A percentile compares a stretch with the other conserved stretches of the same genome.
Conservation (phyloP, 2,888 invertebrate genomes). For the Clitarchus hookeri region DNA sequence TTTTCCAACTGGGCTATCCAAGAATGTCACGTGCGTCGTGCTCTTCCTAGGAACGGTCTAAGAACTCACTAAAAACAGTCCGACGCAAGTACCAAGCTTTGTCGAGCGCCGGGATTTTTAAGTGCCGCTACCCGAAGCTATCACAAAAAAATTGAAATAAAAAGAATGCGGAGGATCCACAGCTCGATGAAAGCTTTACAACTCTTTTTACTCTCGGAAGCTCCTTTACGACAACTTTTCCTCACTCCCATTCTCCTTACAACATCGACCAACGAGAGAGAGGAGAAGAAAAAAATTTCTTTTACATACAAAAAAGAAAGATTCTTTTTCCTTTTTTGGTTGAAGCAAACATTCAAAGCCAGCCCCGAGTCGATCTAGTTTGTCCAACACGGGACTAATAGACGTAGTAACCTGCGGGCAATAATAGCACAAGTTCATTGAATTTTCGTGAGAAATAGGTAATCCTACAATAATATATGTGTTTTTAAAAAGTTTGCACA, state of each 20-base stretch:
- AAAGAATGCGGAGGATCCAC: not conserved
- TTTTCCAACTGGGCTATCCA: too few relatives aligned
- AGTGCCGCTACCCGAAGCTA: not conserved
- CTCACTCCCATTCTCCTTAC: not conserved
- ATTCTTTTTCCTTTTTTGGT: not conserved
- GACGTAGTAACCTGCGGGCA: not conserved
- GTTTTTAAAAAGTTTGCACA: too few relatives aligned
- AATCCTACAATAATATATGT: too few relatives aligned
- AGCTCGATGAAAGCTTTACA: not conserved
- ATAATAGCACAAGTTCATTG: not conserved
- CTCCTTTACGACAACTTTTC: not conserved
- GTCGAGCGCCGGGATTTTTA: not conserved
- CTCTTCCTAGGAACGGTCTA: not conserved
- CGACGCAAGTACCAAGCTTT: not conserved
- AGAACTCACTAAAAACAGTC: constrained; percentile 1
- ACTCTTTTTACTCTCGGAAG: not conserved
- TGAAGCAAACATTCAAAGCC: not conserved
- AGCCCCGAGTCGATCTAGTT: constrained; percentile 1
- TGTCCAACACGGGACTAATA: constrained; percentile 14
- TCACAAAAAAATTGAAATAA: not conserved
- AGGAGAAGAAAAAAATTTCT: not conserved
- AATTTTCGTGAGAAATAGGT: too few relatives aligned
- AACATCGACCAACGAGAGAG: not conserved
- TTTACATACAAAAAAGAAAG: not conserved
- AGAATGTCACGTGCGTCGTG: too few relatives aligned